These are phyloP conservation scores for Sebastes glaucus DNA, from an alignment of 2,797 vertebrate genomes.

Conservation along the genomic window DNA sequence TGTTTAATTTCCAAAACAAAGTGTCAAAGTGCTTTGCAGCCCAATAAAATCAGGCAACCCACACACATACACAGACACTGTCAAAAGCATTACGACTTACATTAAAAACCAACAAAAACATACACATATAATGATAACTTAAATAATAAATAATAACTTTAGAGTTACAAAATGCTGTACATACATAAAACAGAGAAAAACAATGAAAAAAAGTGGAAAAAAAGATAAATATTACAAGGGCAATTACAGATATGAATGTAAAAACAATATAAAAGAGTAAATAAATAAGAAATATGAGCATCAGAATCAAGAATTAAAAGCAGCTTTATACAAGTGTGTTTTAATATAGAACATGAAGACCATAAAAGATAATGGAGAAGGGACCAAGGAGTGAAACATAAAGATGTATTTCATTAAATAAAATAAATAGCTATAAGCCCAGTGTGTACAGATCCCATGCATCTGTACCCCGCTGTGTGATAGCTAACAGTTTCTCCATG, in stretches of 20 bases:
- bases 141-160: neutral
- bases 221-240: neutral
- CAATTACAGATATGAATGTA: neutral
- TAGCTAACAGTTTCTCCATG: constrained; percentile 46
- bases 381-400: neutral
- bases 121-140: neutral
- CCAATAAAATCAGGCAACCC: neutral
- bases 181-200: neutral
- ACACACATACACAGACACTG: neutral
- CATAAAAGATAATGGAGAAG: neutral
- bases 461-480: constrained; percentile 6
- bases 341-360: neutral
- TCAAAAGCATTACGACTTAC: neutral
- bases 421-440: neutral
- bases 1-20: neutral
- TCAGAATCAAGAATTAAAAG: neutral
- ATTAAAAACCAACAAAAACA: neutral
- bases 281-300: neutral
- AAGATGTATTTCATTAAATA: neutral
- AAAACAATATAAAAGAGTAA: neutral
- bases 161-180: neutral
- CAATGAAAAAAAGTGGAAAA: neutral
- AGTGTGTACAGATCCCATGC: constrained; percentile 31
- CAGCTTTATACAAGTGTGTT: rapidly evolving
- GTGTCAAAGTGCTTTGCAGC: neutral